Evolutionary conservation across 2,888 invertebrate species (phyloP).

Genomic region (Phragmatobia fuliginosa): DNA sequence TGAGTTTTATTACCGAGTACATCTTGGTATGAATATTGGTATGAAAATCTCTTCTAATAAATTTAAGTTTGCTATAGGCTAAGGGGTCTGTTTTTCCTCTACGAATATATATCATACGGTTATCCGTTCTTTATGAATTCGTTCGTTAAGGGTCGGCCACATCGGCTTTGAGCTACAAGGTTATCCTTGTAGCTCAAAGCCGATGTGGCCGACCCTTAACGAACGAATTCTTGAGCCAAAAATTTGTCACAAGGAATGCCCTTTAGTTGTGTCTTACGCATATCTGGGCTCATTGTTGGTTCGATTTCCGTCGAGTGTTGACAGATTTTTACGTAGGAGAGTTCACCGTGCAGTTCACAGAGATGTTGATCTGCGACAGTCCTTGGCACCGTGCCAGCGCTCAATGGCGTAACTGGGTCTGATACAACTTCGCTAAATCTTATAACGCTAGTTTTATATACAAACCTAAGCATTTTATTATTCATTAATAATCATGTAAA

Average conservation of each 20-base stretch:
- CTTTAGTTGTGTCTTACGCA: not conserved
- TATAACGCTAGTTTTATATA: constrained; percentile 43
- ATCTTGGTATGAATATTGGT: not conserved
- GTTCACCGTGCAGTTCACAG: constrained; percentile 65
- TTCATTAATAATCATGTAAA: constrained; percentile 9
- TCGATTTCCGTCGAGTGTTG: constrained; percentile 56
- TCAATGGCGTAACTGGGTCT: constrained; percentile 66
- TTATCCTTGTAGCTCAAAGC: not conserved
- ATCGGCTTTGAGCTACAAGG: too few species aligned
- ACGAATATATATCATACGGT: not conserved
- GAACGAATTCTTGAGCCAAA: not conserved
- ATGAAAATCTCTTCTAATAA: not conserved
- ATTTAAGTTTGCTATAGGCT: not conserved
- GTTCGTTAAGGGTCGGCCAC: too few species aligned
- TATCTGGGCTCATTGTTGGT: constrained; percentile 52
- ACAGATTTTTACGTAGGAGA: constrained; percentile 54
- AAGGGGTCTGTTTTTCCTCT: not conserved
- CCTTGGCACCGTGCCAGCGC: constrained; percentile 67
- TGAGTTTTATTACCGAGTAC: not conserved
- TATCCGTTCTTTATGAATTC: too few species aligned
- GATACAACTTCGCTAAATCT: constrained; percentile 52
- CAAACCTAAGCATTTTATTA: constrained; percentile 31
- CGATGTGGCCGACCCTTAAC: not conserved
- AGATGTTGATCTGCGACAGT: constrained; percentile 47
- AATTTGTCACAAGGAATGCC: not conserved